phyloP scores from a whole-genome alignment of 2,113 vertebrate species.

The Hystrix cristata region DNA sequence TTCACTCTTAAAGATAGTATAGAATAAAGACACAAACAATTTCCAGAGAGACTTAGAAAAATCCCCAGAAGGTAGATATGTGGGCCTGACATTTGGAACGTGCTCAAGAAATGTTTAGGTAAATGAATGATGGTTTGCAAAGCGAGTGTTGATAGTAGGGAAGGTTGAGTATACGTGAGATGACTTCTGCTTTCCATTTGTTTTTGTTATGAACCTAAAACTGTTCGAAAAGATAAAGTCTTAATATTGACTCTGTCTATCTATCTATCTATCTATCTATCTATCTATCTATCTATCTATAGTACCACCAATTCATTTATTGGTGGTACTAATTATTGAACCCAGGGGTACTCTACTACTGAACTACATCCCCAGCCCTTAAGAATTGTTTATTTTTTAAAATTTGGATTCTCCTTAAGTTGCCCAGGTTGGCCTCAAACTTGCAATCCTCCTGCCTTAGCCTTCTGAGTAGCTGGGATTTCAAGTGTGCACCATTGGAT shows the following conservation, averaged over 20 bases:
- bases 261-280: neutral
- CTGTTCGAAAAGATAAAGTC: neutral
- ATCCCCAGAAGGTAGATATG: neutral
- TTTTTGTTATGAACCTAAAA: neutral
- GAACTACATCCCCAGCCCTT: neutral
- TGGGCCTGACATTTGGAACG: neutral
- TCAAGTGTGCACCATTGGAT: neutral
- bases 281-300: neutral
- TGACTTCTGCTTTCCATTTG: neutral
- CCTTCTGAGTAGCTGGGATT: neutral
- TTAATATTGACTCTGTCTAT: neutral
- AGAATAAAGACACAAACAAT: neutral
- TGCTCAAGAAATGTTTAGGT: neutral
- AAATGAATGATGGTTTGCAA: conserved; percentile 21
- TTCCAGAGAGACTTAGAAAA: conserved; percentile 49
- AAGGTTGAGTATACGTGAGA: neutral
- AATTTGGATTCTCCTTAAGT: neutral
- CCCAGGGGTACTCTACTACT: neutral
- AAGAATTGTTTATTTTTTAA: neutral
- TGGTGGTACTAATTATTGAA: neutral
- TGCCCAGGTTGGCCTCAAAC: neutral
- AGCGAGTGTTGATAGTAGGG: neutral
- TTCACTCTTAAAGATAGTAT: neutral
- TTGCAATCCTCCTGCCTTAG: neutral
- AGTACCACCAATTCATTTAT: neutral